Evolutionary conservation across 2,888 invertebrate species (phyloP).

Genomic region (Acanthoscelides obtectus): DNA sequence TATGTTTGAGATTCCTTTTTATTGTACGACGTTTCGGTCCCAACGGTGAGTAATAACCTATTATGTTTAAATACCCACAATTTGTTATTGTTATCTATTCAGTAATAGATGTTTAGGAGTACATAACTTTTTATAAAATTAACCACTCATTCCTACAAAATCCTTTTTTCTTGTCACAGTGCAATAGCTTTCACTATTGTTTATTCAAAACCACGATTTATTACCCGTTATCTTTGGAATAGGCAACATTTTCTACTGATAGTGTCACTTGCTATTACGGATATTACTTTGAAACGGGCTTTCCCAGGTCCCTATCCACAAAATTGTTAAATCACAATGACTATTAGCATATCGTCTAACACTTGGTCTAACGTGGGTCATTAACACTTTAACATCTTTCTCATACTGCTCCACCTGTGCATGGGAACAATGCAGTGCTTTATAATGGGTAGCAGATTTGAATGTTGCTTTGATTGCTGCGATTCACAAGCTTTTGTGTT

Average conservation of each 20-base stretch:
- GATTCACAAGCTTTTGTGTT: not conserved
- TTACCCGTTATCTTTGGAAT: not conserved
- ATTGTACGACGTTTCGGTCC: too few relatives aligned
- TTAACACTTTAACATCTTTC: not conserved
- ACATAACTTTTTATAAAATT: not conserved
- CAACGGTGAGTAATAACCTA: too few relatives aligned
- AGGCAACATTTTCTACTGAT: not conserved
- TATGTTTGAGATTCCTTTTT: too few relatives aligned
- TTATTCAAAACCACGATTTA: not conserved
- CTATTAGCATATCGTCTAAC: not conserved
- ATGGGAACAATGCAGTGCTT: not conserved
- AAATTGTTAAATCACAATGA: not conserved
- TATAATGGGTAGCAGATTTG: not conserved
- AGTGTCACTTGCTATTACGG: not conserved
- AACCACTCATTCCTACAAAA: not conserved
- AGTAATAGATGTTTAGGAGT: too few relatives aligned
- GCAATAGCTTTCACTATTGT: not conserved
- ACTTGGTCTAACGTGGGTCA: not conserved
- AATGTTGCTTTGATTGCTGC: not conserved
- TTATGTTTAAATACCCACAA: too few relatives aligned
- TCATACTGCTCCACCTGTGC: not conserved
- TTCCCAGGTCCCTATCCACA: not conserved
- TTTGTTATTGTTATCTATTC: too few relatives aligned
- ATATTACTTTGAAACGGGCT: not conserved
- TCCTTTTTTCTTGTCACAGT: not conserved